Evolutionary conservation across 2,797 vertebrate genomes (phyloP).

Genomic region (Enteromius anoplus): DNA sequence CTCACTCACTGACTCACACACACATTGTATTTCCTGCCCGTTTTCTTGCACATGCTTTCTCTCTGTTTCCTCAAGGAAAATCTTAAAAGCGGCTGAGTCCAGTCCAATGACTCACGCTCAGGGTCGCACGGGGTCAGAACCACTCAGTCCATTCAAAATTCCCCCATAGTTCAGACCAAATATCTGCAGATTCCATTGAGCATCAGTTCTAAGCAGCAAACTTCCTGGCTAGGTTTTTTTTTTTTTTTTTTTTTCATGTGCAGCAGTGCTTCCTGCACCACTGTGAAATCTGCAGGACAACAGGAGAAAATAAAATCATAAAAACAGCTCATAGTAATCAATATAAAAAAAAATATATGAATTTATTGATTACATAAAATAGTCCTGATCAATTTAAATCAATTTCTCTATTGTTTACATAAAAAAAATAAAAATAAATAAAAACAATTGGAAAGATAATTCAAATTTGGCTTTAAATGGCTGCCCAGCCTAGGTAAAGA

Average conservation of each 20-base stretch:
- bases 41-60: slow-evolving; percentile 48
- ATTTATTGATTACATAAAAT: not conserved
- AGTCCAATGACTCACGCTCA: slow-evolving; percentile 32
- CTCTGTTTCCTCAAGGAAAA: slow-evolving; percentile 47
- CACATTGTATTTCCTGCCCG: slow-evolving; percentile 11
- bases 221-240: slow-evolving; percentile 7
- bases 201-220: slow-evolving; percentile 16
- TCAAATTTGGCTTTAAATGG: not conserved
- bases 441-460: not conserved
- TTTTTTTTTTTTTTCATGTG: not conserved
- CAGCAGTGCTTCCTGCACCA: not conserved
- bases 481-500: slow-evolving; percentile 13
- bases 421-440: not conserved
- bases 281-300: not conserved
- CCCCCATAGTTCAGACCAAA: slow-evolving; percentile 17
- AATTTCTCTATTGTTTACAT: not conserved
- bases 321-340: not conserved
- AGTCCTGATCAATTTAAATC: not conserved
- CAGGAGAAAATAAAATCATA: not conserved
- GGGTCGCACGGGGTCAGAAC: slow-evolving; percentile 1
- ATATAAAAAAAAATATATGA: not conserved
- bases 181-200: slow-evolving; percentile 45
- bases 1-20: slow-evolving; percentile 10
- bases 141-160: slow-evolving; percentile 22
- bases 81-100: slow-evolving; percentile 51